Evolutionary conservation across 2,113 vertebrate species (phyloP), one percentile per base, ranked within the genome.

Genomic region (Nesoenas mayeri): DNA sequence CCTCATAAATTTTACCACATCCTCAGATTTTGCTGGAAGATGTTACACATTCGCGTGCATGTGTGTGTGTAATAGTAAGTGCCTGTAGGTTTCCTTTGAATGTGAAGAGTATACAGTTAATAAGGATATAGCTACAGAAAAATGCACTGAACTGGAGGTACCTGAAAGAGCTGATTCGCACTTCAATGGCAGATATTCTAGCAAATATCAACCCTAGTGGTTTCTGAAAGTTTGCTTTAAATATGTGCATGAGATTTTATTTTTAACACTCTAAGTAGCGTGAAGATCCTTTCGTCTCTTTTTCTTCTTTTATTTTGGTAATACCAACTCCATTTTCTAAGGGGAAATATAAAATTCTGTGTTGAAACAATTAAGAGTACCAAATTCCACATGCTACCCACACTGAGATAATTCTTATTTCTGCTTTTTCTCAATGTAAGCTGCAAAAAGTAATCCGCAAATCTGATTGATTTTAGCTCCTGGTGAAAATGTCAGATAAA

Each of bases 401-500:
- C 65, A 74, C 19, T 81, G 24, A 89, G 53, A 95, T 94, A 65
- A 85, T 75, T 40, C 60, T 78, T 91, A 94, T 92, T 91, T 96
- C 87, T 93, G 19, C 17, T 87, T 93, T 96, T 94, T 83, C 53
- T 95, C 94, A 85, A 5, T 15, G 40, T 74, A 6, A 42, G 22
- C 42, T 90, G 73, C 48, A 74, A 77, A 91, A 77, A 84, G 20
- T 74, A 89, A 73, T 93, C 89, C 94, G 70, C 85, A 83, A 89
- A 84, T 89, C 40, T 47, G 48, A 65, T 26, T 72, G 79, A 90
- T 50, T 53, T 92, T 62, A 81, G 50, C 80, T 90, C 51, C 70
- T 90, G 48, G 61, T 87, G 40, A 58, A 94, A 95, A 94, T 96
- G 95, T 96, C 95, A 94, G 48, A 47, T 34, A 94, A 95, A 96